Percentiles rank a stretch among this genome's conserved stretches.
Evolutionary conservation across 2,888 invertebrate species (phyloP).

Genomic region (Leucoptera coffeella): DNA sequence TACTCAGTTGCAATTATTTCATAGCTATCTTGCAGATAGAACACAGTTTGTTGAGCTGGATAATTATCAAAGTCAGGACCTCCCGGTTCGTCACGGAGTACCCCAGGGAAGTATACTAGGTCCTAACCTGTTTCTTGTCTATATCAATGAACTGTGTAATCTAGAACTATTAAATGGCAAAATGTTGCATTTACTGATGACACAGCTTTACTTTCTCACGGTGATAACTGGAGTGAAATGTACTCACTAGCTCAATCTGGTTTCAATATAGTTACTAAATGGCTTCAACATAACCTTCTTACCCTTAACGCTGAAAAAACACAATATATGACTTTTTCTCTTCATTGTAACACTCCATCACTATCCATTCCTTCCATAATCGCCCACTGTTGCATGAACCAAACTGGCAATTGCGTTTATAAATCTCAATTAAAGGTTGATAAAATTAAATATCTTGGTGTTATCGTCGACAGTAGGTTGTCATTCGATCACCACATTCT

Average conservation of each 20-base stretch:
- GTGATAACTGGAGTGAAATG: background rate
- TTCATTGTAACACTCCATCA: background rate
- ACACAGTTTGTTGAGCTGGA: background rate
- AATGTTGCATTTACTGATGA: slow-evolving; percentile 1
- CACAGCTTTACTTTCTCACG: background rate
- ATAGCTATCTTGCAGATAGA: background rate
- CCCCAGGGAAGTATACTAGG: background rate
- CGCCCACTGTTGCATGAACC: background rate
- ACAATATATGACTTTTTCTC: background rate
- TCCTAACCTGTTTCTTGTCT: background rate
- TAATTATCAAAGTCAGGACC: background rate
- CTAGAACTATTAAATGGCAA: background rate
- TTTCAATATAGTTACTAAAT: background rate
- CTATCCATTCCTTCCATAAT: background rate
- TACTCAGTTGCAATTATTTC: background rate
- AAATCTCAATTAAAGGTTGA: background rate
- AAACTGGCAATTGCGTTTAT: background rate
- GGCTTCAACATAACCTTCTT: background rate
- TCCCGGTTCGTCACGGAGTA: background rate
- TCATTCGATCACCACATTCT: background rate
- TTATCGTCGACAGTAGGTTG: background rate
- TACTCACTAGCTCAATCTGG: background rate
- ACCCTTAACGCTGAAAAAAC: background rate
- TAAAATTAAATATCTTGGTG: background rate
- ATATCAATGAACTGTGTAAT: slow-evolving; percentile 1